Conservation (phyloP, 2,888 invertebrate species). For the Ptilodon capucinus region DNA sequence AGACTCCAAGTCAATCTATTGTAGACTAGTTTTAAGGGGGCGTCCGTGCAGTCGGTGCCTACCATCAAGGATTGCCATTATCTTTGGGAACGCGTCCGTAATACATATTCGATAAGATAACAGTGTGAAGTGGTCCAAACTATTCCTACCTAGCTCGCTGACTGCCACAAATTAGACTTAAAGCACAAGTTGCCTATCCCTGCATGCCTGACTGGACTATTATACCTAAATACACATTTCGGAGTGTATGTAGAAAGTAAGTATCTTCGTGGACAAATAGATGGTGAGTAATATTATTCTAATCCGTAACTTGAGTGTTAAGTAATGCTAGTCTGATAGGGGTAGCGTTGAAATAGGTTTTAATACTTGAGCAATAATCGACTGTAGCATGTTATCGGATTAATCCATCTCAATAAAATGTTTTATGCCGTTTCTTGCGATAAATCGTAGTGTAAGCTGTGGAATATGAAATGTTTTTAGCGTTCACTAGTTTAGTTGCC, state of each 20-base stretch:
- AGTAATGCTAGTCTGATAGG: conserved; percentile 33
- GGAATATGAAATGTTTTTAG: conserved; percentile 20
- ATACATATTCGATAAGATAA: conserved; percentile 50
- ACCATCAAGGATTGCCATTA: conserved; percentile 25
- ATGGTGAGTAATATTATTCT: conserved; percentile 47
- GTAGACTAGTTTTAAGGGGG: conserved; percentile 25
- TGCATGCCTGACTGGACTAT: conserved; percentile 36
- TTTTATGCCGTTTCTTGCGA: conserved; percentile 36
- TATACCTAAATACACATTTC: conserved; percentile 45
- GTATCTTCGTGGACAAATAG: conserved; percentile 42
- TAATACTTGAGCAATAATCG: conserved; percentile 6
- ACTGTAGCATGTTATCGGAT: conserved; percentile 14
- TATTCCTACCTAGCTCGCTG: conserved; percentile 20
- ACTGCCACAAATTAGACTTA: conserved; percentile 57
- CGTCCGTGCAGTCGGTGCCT: conserved; percentile 7
- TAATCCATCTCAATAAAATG: conserved; percentile 29
- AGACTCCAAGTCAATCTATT: conserved; percentile 57
- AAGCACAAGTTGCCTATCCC: conserved; percentile 47
- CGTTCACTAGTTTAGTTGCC: conserved; percentile 16
- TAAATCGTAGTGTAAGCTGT: conserved; percentile 26
- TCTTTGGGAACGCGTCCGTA: conserved; percentile 38
- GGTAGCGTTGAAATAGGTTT: conserved; percentile 19
- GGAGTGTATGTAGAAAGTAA: conserved; percentile 65
- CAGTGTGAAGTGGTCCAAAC: conserved; percentile 27
- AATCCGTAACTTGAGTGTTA: conserved; percentile 20